These are phyloP conservation scores for Mactra quadrangularis DNA, from an alignment of 1,140 invertebrate genomes.

Conservation along the genomic window DNA sequence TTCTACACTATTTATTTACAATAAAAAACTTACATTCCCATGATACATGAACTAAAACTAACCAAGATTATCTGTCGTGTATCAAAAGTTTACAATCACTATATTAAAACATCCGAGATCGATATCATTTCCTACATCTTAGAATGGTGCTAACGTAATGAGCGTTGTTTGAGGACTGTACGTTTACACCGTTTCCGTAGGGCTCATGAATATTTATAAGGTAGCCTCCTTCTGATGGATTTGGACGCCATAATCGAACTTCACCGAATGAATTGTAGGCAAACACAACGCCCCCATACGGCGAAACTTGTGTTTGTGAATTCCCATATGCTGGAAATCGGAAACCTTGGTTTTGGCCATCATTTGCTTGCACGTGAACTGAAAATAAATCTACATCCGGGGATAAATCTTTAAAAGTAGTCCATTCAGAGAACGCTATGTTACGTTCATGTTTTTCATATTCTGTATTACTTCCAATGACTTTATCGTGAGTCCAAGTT, in stretches of 20 bases:
- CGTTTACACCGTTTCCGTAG: constrained; percentile 31
- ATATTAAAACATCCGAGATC: no score
- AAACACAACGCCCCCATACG: constrained; percentile 32
- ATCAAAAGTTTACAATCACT: no score
- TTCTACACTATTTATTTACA: no score
- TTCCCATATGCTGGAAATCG: constrained; percentile 32
- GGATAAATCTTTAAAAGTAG: neutral
- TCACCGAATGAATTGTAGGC: neutral
- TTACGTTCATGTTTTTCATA: neutral
- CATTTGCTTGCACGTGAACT: constrained; percentile 24
- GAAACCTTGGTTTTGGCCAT: constrained; percentile 28
- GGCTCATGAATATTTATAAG: constrained; percentile 22
- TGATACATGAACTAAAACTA: no score
- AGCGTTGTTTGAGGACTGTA: constrained; percentile 23
- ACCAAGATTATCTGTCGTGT: no score
- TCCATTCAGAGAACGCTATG: constrained; percentile 17
- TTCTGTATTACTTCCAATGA: neutral
- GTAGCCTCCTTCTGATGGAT: neutral
- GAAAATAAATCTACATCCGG: constrained; percentile 21
- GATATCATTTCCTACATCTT: no score
- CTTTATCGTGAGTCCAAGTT: neutral
- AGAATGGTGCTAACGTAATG: constrained; percentile 4
- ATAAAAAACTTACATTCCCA: no score
- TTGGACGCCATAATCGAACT: constrained; percentile 19
- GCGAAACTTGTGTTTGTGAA: constrained; percentile 7